A percentile compares a stretch with the other conserved stretches of the same genome.
Conservation (phyloP, 2,888 invertebrate genomes). For the Mythimna ferrago region DNA sequence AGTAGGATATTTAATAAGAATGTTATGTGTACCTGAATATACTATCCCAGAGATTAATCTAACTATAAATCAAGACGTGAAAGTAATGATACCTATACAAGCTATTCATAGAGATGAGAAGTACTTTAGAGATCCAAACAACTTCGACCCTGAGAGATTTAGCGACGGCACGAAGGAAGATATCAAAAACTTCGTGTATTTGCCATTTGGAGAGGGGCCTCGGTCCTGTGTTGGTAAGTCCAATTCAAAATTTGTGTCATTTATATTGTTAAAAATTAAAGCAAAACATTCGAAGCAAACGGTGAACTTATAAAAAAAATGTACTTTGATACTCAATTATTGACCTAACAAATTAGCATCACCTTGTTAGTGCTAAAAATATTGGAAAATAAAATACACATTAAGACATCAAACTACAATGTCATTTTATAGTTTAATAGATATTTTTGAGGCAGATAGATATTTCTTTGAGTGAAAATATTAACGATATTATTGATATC, state of each 20-base stretch:
- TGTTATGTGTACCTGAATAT: conserved; percentile 80
- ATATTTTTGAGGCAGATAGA: neutral
- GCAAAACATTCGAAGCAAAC: neutral
- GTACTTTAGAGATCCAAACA: conserved; percentile 80
- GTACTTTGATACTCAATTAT: neutral
- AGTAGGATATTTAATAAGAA: conserved; percentile 80
- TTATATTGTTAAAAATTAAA: neutral
- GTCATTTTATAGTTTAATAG: neutral
- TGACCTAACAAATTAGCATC: neutral
- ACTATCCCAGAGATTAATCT: conserved; percentile 82
- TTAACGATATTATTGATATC: neutral
- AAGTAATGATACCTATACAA: conserved; percentile 81
- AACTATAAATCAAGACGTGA: conserved; percentile 80
- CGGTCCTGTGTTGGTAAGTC: conserved; percentile 85
- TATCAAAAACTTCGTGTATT: conserved; percentile 76
- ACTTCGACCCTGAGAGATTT: conserved; percentile 83
- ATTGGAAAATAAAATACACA: neutral
- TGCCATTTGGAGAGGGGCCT: conserved; percentile 86
- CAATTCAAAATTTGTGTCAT: neutral
- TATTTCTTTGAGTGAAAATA: neutral
- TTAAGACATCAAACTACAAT: neutral
- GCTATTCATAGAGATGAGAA: conserved; percentile 83
- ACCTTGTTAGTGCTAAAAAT: neutral
- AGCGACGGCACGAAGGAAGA: conserved; percentile 73
- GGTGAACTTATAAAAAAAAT: neutral